Evolutionary conservation across 2,888 invertebrate species (phyloP), one percentile per base, ranked within the genome.

Genomic region (Agrochola lychnidis): DNA sequence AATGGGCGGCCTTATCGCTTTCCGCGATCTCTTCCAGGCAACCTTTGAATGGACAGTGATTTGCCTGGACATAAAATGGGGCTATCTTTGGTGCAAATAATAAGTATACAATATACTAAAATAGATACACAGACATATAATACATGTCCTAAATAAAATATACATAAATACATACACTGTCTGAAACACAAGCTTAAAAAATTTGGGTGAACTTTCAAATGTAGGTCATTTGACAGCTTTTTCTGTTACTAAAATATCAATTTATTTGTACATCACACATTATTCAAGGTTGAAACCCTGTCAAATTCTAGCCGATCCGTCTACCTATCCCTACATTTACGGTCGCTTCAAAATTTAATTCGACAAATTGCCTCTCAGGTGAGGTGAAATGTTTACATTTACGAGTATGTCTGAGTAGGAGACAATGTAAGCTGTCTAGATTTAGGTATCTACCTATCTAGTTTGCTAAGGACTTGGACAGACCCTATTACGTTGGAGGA

Each of bases 271-370:
- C n/a, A 3, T 22, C 30, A 30, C 19, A 40, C 6, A 57, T 76
- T 57, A 59, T 56, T 56, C 9, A 36, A 14, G 14, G 16, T 5
- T 22, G 3, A 22, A 53, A 42, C 30, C 19, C 25, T 25, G 40
- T 53, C 56, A 66, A 66, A 67, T 16, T 74, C 59, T 53, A 56
- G 40, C 22, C 64, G 57, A 75, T 68, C 45, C 56, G 53, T 75
- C 45, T 59, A 71, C 66, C 56, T 75, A 42, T 57, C 56, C 53
- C 10, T 56, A 48, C 70, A 70, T 48, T 81, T 75, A 82, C 66
- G 62, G 64, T 70, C 30, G 53, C 78, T 72, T 79, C 82, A 76
- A 79, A 85, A 82, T 86, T 79, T 87, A 82, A 86, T 86, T 78
- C 62, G 68, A 62, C 30, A 79, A 85, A 87, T 87, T 82, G 79